Conservation (phyloP, 2,888 invertebrate genomes). For the Podotricha telesiphe region DNA sequence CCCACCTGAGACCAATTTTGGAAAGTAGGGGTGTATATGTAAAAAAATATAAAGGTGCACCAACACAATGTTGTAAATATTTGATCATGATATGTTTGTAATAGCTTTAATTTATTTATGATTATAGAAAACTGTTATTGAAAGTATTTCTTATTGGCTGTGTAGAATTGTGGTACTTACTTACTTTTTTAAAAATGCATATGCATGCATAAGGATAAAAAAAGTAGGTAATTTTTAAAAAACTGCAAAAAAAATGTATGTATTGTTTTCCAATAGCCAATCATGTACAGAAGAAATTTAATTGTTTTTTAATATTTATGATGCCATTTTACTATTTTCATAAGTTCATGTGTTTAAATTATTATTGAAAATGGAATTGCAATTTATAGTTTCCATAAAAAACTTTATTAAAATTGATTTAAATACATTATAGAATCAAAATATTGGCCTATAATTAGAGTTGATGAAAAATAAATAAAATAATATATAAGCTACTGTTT, state of each 20-base stretch:
- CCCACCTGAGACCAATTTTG: slow-evolving; percentile 35
- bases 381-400: neutral
- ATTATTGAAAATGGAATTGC: neutral
- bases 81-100: neutral
- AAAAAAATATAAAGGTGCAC: slow-evolving; percentile 32
- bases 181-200: too few relatives aligned
- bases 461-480: neutral
- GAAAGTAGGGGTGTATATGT: neutral
- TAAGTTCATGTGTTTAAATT: neutral
- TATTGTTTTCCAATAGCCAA: neutral
- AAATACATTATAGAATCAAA: neutral
- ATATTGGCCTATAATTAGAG: neutral
- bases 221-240: neutral
- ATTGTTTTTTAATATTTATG: too few relatives aligned
- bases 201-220: too few relatives aligned
- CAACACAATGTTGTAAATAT: slow-evolving; percentile 10
- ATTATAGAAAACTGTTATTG: too few relatives aligned
- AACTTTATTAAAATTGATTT: too few relatives aligned
- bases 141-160: too few relatives aligned
- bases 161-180: too few relatives aligned
- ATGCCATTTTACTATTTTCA: neutral
- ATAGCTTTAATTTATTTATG: too few relatives aligned
- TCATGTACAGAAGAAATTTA: neutral
- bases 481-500: neutral
- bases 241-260: neutral